A percentile compares a stretch with the other conserved stretches of the same genome.
These are phyloP conservation scores for Etheostoma spectabile DNA, from an alignment of 2,113 vertebrate genomes.

Conservation along the genomic window DNA sequence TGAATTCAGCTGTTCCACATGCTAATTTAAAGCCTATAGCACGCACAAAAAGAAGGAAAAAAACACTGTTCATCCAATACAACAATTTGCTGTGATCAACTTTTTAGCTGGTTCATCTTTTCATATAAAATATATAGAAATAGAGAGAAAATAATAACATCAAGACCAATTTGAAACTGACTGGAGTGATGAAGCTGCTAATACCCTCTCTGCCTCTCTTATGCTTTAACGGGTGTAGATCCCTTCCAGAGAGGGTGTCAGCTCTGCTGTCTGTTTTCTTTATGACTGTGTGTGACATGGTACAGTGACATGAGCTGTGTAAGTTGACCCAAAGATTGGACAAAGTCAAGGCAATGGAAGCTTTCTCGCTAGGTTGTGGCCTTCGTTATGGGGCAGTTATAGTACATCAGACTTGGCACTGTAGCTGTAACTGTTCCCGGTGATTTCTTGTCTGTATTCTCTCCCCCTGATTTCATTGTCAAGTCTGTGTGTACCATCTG, in stretches of 20 bases:
- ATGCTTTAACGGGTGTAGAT: constrained; percentile 27
- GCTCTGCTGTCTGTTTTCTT: constrained; percentile 50
- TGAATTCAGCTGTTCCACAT: constrained; percentile 45
- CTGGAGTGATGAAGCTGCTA: constrained; percentile 41
- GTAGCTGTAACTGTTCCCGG: constrained; percentile 14
- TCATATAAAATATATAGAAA: neutral
- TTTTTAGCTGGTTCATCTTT: constrained; percentile 19
- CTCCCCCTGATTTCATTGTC: constrained; percentile 23
- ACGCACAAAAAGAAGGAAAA: no score
- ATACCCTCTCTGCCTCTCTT: constrained; percentile 35
- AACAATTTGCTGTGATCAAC: constrained; percentile 35
- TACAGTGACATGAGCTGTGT: constrained; percentile 15
- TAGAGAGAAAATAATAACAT: constrained; percentile 13
- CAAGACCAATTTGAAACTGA: constrained; percentile 42
- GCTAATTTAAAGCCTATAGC: no score
- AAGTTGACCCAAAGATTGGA: constrained; percentile 7
- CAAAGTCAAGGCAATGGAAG: constrained; percentile 11
- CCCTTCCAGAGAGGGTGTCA: constrained; percentile 5
- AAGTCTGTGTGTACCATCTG: constrained; percentile 54
- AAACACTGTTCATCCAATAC: constrained; percentile 19
- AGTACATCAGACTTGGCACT: constrained; percentile 2
- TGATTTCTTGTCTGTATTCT: constrained; percentile 38
- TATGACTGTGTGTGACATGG: constrained; percentile 35
- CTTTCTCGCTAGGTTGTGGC: constrained; percentile 26
- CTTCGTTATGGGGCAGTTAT: constrained; percentile 10